These are phyloP conservation scores for Phenganax stokvisi DNA, from an alignment of 92 coral and sea anemone genomes.

Conservation along the genomic window DNA sequence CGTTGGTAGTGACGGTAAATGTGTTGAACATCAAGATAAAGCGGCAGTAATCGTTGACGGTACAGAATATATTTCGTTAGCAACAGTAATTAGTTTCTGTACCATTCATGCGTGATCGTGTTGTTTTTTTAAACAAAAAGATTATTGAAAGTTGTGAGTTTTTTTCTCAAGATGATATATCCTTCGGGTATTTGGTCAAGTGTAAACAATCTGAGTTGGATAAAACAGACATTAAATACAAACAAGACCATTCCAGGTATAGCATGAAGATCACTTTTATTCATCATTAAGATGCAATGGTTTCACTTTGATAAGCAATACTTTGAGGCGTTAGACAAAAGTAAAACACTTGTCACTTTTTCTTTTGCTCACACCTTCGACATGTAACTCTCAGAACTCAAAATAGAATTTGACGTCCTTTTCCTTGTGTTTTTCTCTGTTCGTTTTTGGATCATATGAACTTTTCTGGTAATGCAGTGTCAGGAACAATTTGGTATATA, in stretches of 20 bases:
- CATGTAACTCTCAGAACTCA: too few species aligned
- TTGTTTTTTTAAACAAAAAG: not conserved
- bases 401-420: too few species aligned
- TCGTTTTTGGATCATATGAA: too few species aligned
- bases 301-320: too few species aligned
- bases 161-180: conserved; percentile 24
- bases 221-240: conserved; percentile 31
- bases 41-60: conserved; percentile 50
- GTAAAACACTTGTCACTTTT: too few species aligned
- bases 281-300: not conserved
- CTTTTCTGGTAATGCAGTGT: too few species aligned
- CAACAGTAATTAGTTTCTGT: not conserved
- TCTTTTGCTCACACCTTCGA: too few species aligned
- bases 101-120: not conserved
- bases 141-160: not conserved
- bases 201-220: conserved; percentile 27
- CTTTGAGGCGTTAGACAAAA: too few species aligned
- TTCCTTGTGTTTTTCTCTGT: too few species aligned
- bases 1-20: conserved; percentile 40
- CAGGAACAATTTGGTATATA: not conserved
- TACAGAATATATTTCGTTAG: not conserved
- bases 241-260: conserved; percentile 39
- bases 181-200: conserved; percentile 44
- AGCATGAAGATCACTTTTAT: not conserved
- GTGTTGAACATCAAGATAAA: conserved; percentile 41